Evolutionary conservation across 2,797 vertebrate genomes (phyloP).

Genomic region (Morus bassanus): DNA sequence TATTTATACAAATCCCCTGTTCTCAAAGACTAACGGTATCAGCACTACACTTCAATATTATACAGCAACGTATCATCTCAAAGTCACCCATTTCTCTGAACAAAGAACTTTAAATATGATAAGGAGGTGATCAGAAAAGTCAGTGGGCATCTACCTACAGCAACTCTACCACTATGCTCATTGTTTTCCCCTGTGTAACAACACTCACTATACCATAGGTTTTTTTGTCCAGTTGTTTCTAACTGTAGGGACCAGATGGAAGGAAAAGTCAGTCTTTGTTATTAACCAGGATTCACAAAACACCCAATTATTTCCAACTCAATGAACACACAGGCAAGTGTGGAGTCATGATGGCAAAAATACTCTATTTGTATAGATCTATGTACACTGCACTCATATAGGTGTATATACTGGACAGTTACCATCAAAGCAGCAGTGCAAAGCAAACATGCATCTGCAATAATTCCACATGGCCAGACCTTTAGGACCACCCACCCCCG

Average conservation of each 20-base stretch:
- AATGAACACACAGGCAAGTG: fast-evolving
- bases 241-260: neutral
- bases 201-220: neutral
- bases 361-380: neutral
- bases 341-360: neutral
- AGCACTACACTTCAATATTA: neutral
- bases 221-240: neutral
- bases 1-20: neutral
- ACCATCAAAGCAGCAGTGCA: neutral
- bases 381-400: fast-evolving
- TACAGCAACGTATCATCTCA: neutral
- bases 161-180: neutral
- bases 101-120: neutral
- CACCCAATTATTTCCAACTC: neutral
- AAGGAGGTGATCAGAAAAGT: neutral
- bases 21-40: neutral
- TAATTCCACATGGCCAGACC: neutral
- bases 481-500: neutral
- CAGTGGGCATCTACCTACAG: neutral
- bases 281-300: neutral
- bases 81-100: neutral
- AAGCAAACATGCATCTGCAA: neutral
- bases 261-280: neutral
- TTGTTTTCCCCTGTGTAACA: neutral
- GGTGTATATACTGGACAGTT: neutral